phyloP scores from a whole-genome alignment of 2,797 vertebrate species.

The Echiichthys vipera region DNA sequence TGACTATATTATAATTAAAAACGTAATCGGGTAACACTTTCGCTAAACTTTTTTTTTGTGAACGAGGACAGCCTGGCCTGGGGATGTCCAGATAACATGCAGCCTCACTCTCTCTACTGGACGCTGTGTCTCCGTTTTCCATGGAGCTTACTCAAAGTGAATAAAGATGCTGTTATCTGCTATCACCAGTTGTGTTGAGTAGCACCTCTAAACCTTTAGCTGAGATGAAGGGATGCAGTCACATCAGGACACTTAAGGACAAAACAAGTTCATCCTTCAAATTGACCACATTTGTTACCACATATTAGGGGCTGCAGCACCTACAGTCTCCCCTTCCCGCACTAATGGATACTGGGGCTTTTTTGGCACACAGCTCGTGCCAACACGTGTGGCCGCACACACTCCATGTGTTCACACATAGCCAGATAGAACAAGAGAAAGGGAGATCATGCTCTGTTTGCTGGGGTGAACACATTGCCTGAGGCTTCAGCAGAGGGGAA shows the following conservation, averaged over 20 bases:
- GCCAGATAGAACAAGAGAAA: constrained; percentile 41
- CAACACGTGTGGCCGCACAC: not conserved
- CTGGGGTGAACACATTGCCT: constrained; percentile 76
- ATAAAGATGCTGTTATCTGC: not conserved
- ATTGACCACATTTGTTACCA: not conserved
- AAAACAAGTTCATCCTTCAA: not conserved
- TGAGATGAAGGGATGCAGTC: not conserved
- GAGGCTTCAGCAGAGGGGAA: constrained; percentile 74
- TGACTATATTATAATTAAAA: constrained; percentile 6
- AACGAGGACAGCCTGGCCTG: too few relatives aligned
- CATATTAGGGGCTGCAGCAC: not conserved
- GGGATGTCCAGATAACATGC: not conserved
- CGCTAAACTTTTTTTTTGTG: too few relatives aligned
- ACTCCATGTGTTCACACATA: constrained; percentile 26
- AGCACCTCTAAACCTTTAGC: not conserved
- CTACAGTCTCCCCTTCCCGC: too few relatives aligned
- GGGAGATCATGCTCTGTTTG: constrained; percentile 79
- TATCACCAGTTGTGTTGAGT: not conserved
- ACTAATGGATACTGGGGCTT: constrained; percentile 35
- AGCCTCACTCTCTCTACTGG: not conserved
- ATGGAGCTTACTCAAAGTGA: not conserved
- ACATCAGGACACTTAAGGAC: too few relatives aligned
- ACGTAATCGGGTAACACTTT: too few relatives aligned
- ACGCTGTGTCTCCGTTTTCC: not conserved
- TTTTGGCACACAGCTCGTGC: constrained; percentile 25